Evolutionary conservation across 1,140 invertebrate species (phyloP), one percentile per base, ranked within the genome.

Genomic region (Anoplophora glabripennis): DNA sequence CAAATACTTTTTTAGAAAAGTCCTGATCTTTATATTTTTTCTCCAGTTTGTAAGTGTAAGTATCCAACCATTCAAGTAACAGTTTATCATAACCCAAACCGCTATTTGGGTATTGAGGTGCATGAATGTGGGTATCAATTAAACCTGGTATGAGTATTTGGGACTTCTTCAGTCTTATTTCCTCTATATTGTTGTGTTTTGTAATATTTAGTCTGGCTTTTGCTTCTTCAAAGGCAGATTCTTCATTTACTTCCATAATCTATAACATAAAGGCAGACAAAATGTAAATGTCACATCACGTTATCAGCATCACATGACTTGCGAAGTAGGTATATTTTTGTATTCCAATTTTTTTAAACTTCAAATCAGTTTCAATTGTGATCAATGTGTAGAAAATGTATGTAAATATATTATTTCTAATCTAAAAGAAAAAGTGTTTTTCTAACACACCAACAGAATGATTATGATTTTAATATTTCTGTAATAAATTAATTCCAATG

Each of bases 41-140:
- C 72, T 96, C 93, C 35, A 89, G 76, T 3, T 91, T 92, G 68
- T 93, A 94, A 1, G 92, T 95, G 67, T 94, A 94, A n/a, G 78
- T 84, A 35, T 88, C 79, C 0, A 96, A 76, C 93, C 93, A 96
- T 53, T 93, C 86, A 1, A 95, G 75, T 9, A 96, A 77, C 0
- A 84, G 81, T 62, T 85, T 81, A 70, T 94, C 91, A 54, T 91
- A 81, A 0, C 89, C 93, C 9, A 92, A 69, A 7, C 93, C 93
- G 59, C 86, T 76, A 75, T 94, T 94, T 1, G 89, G 87, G 66
- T 89, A 88, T 76, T 96, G 94, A 1, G 90, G 87, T 0, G 91
- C 90, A 80, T 96, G 94, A 42, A 91, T 88, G 67, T 96, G 94
- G 10, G 88, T 87, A 73, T 96, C 94, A 4, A 94, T 81, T 58